A percentile compares a stretch with the other conserved stretches of the same genome.
Evolutionary conservation across 1,140 invertebrate genomes (phyloP).

Genomic region (Philotrypesis tridentata): DNA sequence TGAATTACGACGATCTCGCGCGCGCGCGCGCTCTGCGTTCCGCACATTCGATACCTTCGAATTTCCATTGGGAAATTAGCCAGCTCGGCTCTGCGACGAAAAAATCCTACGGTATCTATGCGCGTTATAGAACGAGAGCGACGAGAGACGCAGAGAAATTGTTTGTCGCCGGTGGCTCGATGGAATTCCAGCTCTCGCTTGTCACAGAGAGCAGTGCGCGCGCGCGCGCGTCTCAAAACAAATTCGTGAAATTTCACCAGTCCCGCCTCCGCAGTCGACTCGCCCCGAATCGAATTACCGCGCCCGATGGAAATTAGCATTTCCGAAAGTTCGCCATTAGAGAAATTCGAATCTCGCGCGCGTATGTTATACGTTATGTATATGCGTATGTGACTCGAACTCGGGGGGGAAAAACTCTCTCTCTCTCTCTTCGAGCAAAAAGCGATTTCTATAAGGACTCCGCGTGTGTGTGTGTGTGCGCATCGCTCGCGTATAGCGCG

Average conservation of each 20-base stretch:
- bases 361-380: not conserved
- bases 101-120: too few relatives aligned
- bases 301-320: not conserved
- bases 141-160: too few relatives aligned
- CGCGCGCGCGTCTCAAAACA: not conserved
- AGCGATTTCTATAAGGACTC: not conserved
- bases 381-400: not conserved
- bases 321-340: not conserved
- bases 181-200: too few relatives aligned
- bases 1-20: not conserved
- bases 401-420: not conserved
- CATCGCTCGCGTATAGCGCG: not conserved
- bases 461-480: not conserved
- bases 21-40: not conserved
- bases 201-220: too few relatives aligned
- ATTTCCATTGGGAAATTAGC: too few relatives aligned
- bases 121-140: too few relatives aligned
- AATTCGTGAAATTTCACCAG: not conserved
- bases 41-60: not conserved
- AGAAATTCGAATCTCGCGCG: not conserved
- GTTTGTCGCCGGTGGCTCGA: too few relatives aligned
- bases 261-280: not conserved
- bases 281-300: not conserved
- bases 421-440: not conserved
- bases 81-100: too few relatives aligned